These are phyloP conservation scores for Drosophila orena DNA, from an alignment of 1,140 invertebrate species.

Conservation along the genomic window DNA sequence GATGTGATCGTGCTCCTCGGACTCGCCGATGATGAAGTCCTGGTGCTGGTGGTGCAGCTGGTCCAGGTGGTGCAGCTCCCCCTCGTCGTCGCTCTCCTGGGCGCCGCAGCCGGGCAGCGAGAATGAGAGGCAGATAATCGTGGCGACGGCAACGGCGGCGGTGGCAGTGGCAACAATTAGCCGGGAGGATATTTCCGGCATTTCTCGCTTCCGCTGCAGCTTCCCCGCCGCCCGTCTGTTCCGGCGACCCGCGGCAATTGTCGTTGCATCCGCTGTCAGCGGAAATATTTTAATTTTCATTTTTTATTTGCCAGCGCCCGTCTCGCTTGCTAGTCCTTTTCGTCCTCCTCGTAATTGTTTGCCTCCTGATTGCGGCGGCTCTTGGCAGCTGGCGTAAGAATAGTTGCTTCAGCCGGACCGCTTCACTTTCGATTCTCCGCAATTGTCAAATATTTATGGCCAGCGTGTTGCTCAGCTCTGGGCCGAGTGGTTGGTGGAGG, in stretches of 20 bases:
- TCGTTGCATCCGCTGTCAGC: constrained; percentile 66
- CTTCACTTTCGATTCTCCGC: constrained; percentile 58
- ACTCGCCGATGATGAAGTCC: constrained; percentile 74
- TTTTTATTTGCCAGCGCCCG: constrained; percentile 62
- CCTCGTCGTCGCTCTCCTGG: constrained; percentile 54
- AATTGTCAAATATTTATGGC: constrained; percentile 61
- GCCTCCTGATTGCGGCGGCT: constrained; percentile 8
- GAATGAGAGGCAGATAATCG: constrained; percentile 52
- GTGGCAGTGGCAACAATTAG: constrained; percentile 81
- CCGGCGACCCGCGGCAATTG: constrained; percentile 24
- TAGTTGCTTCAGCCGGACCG: not conserved
- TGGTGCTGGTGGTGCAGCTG: constrained; percentile 64
- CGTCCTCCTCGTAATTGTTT: constrained; percentile 15
- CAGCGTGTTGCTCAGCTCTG: constrained; percentile 56
- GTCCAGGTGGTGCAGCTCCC: constrained; percentile 59
- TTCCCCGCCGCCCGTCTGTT: constrained; percentile 45
- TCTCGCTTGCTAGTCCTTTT: not conserved
- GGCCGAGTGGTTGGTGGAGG: constrained; percentile 48
- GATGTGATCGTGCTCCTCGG: constrained; percentile 79
- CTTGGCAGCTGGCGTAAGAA: constrained; percentile 13
- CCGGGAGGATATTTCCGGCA: constrained; percentile 83
- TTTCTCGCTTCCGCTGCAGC: constrained; percentile 78
- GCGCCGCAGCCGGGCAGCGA: constrained; percentile 28
- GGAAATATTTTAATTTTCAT: constrained; percentile 82
- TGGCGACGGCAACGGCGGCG: constrained; percentile 33